These are phyloP conservation scores for Nymphalis urticae DNA, from an alignment of 2,888 invertebrate species.

Conservation along the genomic window DNA sequence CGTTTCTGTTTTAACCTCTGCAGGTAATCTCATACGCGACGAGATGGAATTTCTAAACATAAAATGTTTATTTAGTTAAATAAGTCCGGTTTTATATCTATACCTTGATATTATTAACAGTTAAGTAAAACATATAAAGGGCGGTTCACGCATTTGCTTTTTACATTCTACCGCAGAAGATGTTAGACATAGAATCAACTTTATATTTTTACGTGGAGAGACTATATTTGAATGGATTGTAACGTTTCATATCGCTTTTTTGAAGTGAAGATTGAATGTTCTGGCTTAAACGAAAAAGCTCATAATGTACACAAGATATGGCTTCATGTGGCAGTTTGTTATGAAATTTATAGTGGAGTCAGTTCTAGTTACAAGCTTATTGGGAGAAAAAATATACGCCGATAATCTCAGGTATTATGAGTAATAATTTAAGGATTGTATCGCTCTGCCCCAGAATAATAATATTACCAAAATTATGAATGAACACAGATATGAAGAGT, in stretches of 20 bases:
- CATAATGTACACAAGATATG: conserved; percentile 80
- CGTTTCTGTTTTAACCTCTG: conserved; percentile 35
- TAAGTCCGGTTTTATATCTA: conserved; percentile 64
- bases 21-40: conserved; percentile 20
- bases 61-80: conserved; percentile 59
- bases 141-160: conserved; percentile 54
- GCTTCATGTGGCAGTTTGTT: conserved; percentile 78
- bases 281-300: conserved; percentile 76
- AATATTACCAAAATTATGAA: conserved; percentile 51
- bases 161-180: conserved; percentile 42
- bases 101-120: conserved; percentile 66
- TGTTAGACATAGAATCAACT: conserved; percentile 44
- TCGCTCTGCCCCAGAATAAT: conserved; percentile 47
- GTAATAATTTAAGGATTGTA: conserved; percentile 71
- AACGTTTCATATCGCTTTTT: conserved; percentile 46
- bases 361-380: conserved; percentile 72
- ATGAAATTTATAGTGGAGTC: conserved; percentile 77
- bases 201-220: conserved; percentile 36
- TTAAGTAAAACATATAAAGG: conserved; percentile 74
- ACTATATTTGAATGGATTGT: conserved; percentile 40
- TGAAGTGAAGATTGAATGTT: conserved; percentile 42
- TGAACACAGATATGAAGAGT: conserved; percentile 56
- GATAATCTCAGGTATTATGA: conserved; percentile 58
- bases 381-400: conserved; percentile 57
- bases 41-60: conserved; percentile 49